Base-by-base conservation (phyloP, 2,888 invertebrate species). In the Acronicta aceris region DNA sequence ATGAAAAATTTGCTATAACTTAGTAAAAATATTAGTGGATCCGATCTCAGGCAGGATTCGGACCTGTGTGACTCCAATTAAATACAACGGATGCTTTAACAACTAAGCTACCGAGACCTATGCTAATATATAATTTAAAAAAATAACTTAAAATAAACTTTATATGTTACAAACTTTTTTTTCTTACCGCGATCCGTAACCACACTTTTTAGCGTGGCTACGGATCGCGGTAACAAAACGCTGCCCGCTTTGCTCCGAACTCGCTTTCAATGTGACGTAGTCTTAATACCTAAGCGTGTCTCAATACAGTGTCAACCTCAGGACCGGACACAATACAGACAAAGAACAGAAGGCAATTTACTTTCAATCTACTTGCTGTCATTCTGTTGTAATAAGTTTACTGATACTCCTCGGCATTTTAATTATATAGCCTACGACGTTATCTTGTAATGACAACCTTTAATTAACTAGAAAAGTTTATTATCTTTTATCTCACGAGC, bases 231-330 rank as follows among this genome's bases (percentile, higher is more conserved):
- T 21, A 21, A 3, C 21, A 4, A 21, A 21, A 21, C 21, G 21
- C 36, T 5, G 13, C 2, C n/a, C 4, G 2, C 6, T 4, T 0
- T 6, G 7, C n/a, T 38, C 6, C 0, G n/a, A 38, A 38, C 5
- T 25, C 46, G 41, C 50, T 51, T 16, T 40, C 47, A 10, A 4
- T 47, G 30, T 42, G 13, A 16, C 13, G 3, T 9, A 13, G 15
- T n/a, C 13, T 27, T 51, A 6, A 38, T 48, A 51, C 13, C 42
- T 38, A n/a, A 4, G n/a, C 33, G 12, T 16, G 30, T 38, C 51
- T 38, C 30, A 59, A 47, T 50, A 69, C 49, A 62, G 42, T 64
- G 70, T 69, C 69, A 64, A 59, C 49, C 40, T 53, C 69, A 69
- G 42, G 30, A 30, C 49, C 27, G 52, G 64, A 47, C 59, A 53